phyloP scores from a whole-genome alignment of 2,888 invertebrate species.

The Drosophila peninsularis region DNA sequence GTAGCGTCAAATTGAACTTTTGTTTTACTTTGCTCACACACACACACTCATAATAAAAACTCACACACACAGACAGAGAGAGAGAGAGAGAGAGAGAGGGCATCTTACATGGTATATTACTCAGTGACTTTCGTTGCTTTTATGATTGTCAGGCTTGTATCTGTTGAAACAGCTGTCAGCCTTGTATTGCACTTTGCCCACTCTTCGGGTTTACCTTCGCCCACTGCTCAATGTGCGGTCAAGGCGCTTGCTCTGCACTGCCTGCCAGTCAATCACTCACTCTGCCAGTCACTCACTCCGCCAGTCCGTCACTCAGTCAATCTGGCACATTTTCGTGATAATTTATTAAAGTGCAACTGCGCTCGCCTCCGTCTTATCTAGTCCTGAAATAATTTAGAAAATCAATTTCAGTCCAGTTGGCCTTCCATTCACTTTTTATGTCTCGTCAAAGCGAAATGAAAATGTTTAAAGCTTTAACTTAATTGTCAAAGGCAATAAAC shows the following conservation, averaged over 20 bases:
- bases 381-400: constrained; percentile 1
- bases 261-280: constrained; percentile 15
- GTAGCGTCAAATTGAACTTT: constrained; percentile 78
- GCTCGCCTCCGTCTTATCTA: constrained; percentile 2
- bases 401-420: not conserved
- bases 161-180: constrained; percentile 73
- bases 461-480: not conserved
- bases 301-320: constrained; percentile 16
- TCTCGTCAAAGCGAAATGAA: not conserved
- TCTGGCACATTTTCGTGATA: constrained; percentile 34
- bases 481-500: not conserved
- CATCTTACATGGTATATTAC: constrained; percentile 42
- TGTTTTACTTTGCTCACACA: constrained; percentile 50
- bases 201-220: constrained; percentile 19
- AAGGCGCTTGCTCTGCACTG: constrained; percentile 33
- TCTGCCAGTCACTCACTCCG: constrained; percentile 10
- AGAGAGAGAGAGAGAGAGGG: constrained; percentile 2
- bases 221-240: constrained; percentile 22
- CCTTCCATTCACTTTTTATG: not conserved
- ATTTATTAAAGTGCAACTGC: constrained; percentile 40
- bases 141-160: constrained; percentile 47
- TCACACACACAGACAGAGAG: constrained; percentile 15
- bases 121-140: constrained; percentile 55
- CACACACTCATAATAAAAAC: constrained; percentile 5
- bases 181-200: constrained; percentile 49